phyloP scores from a whole-genome alignment of 2,113 vertebrate species.

The Ctenomys sociabilis region DNA sequence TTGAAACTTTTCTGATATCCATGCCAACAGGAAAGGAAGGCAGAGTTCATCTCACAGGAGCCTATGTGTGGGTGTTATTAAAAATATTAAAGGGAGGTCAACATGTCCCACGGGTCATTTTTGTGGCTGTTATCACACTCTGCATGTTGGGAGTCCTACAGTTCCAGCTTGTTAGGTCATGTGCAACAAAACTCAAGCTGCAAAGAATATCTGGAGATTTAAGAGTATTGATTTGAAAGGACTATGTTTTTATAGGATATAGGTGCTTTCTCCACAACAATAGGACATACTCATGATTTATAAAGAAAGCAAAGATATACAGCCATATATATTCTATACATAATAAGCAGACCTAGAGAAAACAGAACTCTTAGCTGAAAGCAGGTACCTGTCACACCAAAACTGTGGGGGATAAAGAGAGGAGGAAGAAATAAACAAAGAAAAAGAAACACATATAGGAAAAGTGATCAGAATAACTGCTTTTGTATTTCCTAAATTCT shows the following conservation, averaged over 20 bases:
- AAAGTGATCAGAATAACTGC: conserved; percentile 5
- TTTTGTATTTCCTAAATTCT: conserved; percentile 47
- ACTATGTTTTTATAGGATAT: conserved; percentile 11
- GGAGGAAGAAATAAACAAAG: not conserved
- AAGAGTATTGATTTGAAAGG: conserved; percentile 50
- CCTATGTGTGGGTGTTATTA: not conserved
- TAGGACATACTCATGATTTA: conserved; percentile 37
- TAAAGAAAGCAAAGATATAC: conserved; percentile 57
- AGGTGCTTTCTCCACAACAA: conserved; percentile 40
- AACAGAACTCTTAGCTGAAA: conserved; percentile 24
- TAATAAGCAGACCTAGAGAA: conserved; percentile 28
- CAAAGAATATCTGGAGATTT: conserved; percentile 61
- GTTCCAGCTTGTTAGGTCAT: conserved; percentile 40
- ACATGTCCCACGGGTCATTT: not conserved
- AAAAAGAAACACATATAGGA: not conserved
- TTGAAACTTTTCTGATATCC: conserved; percentile 5
- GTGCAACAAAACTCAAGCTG: not conserved
- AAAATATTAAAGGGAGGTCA: not conserved
- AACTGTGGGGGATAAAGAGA: not conserved
- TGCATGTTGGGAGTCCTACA: not conserved
- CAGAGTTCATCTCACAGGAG: conserved; percentile 13
- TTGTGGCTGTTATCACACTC: conserved; percentile 9
- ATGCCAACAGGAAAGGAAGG: conserved; percentile 19
- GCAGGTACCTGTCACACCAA: conserved; percentile 8
- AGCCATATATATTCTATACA: conserved; percentile 2